These are phyloP conservation scores for Melieria picta DNA, from an alignment of 2,888 invertebrate species.

Conservation along the genomic window DNA sequence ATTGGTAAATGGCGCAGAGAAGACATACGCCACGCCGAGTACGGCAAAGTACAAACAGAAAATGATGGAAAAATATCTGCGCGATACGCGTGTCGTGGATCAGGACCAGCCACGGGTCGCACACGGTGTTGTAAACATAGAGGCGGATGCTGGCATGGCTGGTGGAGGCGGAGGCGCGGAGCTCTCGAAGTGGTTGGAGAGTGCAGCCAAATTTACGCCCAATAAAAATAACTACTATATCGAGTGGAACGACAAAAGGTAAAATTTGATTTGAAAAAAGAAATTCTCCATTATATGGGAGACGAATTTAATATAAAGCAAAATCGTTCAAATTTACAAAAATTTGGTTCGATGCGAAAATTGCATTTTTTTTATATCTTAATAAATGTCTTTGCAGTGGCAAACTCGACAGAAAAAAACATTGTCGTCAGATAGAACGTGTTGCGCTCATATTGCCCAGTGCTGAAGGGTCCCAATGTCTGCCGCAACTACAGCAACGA, in stretches of 20 bases:
- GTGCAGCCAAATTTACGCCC: constrained; percentile 78
- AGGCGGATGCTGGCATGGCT: neutral
- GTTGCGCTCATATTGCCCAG: constrained; percentile 19
- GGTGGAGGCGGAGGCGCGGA: constrained; percentile 68
- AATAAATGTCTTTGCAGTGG: constrained; percentile 46
- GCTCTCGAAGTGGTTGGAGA: constrained; percentile 80
- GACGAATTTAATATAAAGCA: too few relatives aligned
- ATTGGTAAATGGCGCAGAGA: neutral
- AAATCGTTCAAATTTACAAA: neutral
- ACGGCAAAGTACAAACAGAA: constrained; percentile 70
- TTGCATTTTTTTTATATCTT: neutral
- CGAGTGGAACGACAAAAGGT: constrained; percentile 68
- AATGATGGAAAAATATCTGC: constrained; percentile 71
- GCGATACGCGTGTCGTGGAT: constrained; percentile 57
- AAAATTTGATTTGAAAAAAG: neutral
- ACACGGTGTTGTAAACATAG: too few relatives aligned
- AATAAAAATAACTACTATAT: constrained; percentile 78
- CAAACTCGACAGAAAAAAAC: constrained; percentile 49
- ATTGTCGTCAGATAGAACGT: constrained; percentile 16
- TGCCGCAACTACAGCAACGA: constrained; percentile 51
- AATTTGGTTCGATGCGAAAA: neutral
- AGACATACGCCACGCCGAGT: constrained; percentile 43
- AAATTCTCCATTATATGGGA: neutral
- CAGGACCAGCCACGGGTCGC: too few relatives aligned
- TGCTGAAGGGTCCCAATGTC: neutral